Base-by-base conservation (phyloP, 1,140 invertebrate genomes). In the Eupeodes corollae region DNA sequence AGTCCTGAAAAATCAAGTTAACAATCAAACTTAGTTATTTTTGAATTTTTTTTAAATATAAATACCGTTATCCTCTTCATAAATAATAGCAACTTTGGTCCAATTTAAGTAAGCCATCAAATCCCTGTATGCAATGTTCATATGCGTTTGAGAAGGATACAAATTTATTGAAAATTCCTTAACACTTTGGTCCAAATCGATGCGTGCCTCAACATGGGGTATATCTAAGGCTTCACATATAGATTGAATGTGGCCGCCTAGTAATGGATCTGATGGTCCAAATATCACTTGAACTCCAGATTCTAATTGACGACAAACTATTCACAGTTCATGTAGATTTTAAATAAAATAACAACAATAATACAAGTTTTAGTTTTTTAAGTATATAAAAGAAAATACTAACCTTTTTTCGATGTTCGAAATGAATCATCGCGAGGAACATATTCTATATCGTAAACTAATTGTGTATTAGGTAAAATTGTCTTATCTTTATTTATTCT, bases 81-180 rank as follows among this genome's bases (percentile, higher is more conserved):
- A 95, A 31, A 97, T 80, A 51, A 97, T 86, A 1, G 89, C 91
- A 53, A 94, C 88, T 70, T 84, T 82, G 8, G 88, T 91, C 91
- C 91, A 96, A 65, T 93, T 92, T 30, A 93, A 76, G 63, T 88
- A 91, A 18, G 77, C 73, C 70, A 94, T 88, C 39, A 94, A 75
- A 61, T 95, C 91, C 47, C 81, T 77, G 68, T 91, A 90, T 0
- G 91, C 90, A 42, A 78, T 73, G 63, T 91, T 89, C 54, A 95
- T 76, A 46, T 88, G 74, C 47, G 83, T 78, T 54, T 90, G 83
- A 14, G 86, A 80, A 0, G 92, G 92, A 72, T 92, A 85, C 31
- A 96, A 74, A 72, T 92, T 95, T 48, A 95, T 83, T 19, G 88
- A 91, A 67, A 89, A 91, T 54, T 88, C 80, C 61, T 83, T 82